Evolutionary conservation across 2,113 vertebrate genomes (phyloP), one percentile per base, ranked within the genome.

Genomic region (Pachypanchax playfairii): DNA sequence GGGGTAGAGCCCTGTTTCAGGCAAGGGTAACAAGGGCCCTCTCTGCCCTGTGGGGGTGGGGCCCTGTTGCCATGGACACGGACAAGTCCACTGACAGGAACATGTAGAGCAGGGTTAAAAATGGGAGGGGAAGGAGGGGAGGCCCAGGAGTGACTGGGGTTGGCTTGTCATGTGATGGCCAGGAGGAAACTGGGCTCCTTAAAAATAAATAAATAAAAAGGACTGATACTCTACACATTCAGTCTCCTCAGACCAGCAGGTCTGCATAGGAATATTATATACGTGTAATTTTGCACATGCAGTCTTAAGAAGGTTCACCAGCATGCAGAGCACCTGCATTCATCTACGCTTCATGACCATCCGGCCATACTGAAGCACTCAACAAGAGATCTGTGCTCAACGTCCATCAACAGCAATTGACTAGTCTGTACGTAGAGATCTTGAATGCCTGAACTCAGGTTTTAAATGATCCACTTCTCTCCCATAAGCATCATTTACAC

Each of bases 11-110:
- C 80, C 71, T 61, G 76, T 82, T 88, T 79, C 79, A 85, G 76
- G 87, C 77, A 85, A 88, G 82, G 78, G 82, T 77, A 87, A 89
- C 76, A 88, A 89, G 88, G 87, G 79, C 82, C 86, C 75, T 74
- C 87, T 87, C 78, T 89, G 79, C 85, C 86, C 87, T 38, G 53
- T 75, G 87, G 85, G 86, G 87, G 85, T 91, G 87, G 88, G 87
- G 86, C 83, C 87, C 81, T 57, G 89, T 91, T 89, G 63, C 87
- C 82, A 91, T 92, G 88, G 91, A 87, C 82, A 91, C 88, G 21
- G 53, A 72, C 82, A 89, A 87, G 82, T 83, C 88, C 87, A 90
- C 85, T 86, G 83, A 89, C 85, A 88, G 83, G 73, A 84, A 88
- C 80, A 77, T 84, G 82, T 72, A 84, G 65, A 79, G 76, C 72